Percentiles rank a stretch among this genome's conserved stretches.
phyloP scores from a whole-genome alignment of 2,888 invertebrate genomes.

The Ennomos quercinarius region DNA sequence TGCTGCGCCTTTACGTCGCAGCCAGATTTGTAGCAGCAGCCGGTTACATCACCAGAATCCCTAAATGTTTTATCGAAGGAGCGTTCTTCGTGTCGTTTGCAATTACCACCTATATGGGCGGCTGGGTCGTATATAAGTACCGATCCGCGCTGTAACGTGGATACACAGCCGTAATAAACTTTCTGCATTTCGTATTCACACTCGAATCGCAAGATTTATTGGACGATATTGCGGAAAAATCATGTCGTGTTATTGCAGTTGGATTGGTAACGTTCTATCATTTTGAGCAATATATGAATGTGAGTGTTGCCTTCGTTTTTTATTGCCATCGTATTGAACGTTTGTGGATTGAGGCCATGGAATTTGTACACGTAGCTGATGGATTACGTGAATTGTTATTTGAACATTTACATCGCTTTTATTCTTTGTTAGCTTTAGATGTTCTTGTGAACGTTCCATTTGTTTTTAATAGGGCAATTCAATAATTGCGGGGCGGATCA shows the following conservation, averaged over 20 bases:
- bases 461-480: no score
- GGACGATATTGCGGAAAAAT: constrained; percentile 16
- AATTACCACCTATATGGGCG: constrained; percentile 57
- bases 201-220: constrained; percentile 16
- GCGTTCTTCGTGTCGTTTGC: constrained; percentile 58
- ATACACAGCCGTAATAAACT: constrained; percentile 1
- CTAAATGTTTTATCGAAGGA: constrained; percentile 42
- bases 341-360: constrained; percentile 1
- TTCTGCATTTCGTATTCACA: constrained; percentile 19
- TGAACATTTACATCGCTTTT: no score
- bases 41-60: constrained; percentile 50
- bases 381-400: no score
- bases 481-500: no score
- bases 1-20: constrained; percentile 51
- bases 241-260: constrained; percentile 21
- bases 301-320: constrained; percentile 8
- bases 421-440: no score
- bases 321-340: constrained; percentile 10
- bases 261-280: constrained; percentile 23
- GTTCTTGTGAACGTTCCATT: no score
- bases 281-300: constrained; percentile 17
- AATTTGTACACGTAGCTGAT: not conserved
- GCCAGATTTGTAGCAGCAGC: constrained; percentile 53
- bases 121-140: constrained; percentile 55
- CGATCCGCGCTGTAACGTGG: constrained; percentile 39